These are phyloP conservation scores for Mastigias papua DNA, from an alignment of 30 jellyfish, hydroid and myxozoan species.

Conservation along the genomic window DNA sequence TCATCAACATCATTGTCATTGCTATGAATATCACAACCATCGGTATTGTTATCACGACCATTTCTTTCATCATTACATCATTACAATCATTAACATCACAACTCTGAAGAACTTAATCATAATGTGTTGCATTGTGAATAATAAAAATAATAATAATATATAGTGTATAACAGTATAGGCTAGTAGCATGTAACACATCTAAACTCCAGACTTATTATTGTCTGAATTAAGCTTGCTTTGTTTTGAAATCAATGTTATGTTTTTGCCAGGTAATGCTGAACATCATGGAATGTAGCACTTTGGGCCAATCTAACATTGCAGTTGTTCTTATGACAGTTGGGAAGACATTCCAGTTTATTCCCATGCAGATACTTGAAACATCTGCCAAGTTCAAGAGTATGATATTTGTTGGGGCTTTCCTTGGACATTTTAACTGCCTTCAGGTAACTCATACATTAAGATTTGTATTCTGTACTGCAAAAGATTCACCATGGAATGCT, in stretches of 20 bases:
- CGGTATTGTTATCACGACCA: no score
- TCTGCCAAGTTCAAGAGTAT: slow-evolving; percentile 31
- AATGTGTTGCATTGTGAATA: no score
- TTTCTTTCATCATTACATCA: no score
- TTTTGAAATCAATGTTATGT: background rate
- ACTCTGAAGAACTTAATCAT: no score
- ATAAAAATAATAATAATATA: no score
- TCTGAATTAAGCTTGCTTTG: background rate
- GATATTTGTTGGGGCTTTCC: slow-evolving; percentile 32
- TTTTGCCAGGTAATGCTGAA: slow-evolving; percentile 38
- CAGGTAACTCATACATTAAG: slow-evolving; percentile 36
- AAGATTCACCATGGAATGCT: no score
- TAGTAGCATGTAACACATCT: no score
- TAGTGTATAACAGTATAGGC: no score
- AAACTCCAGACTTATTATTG: background rate
- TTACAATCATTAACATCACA: no score
- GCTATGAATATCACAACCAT: no score
- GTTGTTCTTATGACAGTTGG: slow-evolving; percentile 50
- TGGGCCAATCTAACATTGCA: slow-evolving; percentile 63
- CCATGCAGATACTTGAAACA: slow-evolving; percentile 23
- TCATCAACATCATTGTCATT: no score
- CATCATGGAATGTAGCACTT: slow-evolving; percentile 25
- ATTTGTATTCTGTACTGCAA: no score
- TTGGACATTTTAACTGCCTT: slow-evolving; percentile 50
- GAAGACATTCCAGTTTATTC: slow-evolving; percentile 18